Percentiles rank a stretch among this genome's conserved stretches.
Conservation (phyloP, 2,888 invertebrate species). For the Meliscaeva auricollis region DNA sequence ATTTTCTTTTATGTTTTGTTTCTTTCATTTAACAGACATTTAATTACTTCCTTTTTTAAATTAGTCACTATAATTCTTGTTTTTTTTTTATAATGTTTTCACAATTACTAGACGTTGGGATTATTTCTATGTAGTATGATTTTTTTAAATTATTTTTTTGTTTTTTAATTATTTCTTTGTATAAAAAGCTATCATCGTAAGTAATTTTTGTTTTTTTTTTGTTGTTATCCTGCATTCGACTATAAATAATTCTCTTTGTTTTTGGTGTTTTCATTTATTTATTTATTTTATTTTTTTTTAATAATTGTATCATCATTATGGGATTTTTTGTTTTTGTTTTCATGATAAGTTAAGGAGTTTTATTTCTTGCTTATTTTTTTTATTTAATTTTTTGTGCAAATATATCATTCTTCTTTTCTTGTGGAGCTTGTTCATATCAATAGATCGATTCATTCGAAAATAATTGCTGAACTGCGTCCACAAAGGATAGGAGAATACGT, state of each 20-base stretch:
- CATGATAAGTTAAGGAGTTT: neutral
- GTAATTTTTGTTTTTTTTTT: constrained; percentile 16
- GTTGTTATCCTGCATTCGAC: constrained; percentile 45
- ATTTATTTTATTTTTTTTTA: constrained; percentile 6
- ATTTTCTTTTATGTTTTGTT: constrained; percentile 3
- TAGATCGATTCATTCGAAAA: no score
- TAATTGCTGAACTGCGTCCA: no score
- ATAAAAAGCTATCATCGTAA: constrained; percentile 72
- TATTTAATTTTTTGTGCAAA: neutral
- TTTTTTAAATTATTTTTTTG: constrained; percentile 42
- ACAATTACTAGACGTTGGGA: constrained; percentile 76
- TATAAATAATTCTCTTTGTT: constrained; percentile 59
- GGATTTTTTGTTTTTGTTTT: constrained; percentile 27
- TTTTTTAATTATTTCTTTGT: constrained; percentile 66
- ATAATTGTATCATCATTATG: constrained; percentile 5
- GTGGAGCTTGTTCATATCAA: no score
- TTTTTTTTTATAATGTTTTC: constrained; percentile 64
- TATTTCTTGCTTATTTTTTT: neutral
- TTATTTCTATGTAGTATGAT: constrained; percentile 74
- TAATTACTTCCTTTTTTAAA: constrained; percentile 56
- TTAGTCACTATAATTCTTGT: constrained; percentile 56
- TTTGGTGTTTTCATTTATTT: constrained; percentile 25
- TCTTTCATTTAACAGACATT: constrained; percentile 57
- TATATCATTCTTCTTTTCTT: neutral
- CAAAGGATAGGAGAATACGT: no score